Conservation (phyloP, 2,113 vertebrate species). For the Lophius piscatorius region DNA sequence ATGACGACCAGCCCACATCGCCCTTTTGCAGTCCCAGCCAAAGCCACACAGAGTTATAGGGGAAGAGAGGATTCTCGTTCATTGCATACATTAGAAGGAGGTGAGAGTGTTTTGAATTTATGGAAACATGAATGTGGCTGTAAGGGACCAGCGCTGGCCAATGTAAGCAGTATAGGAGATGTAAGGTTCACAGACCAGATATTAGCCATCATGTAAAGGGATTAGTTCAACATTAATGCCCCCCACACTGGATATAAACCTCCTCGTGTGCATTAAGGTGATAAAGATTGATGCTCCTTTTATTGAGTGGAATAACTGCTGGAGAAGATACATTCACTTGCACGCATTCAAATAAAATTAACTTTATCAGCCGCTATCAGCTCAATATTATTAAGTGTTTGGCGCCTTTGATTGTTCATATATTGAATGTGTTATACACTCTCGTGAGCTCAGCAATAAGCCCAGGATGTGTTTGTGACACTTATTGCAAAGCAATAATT, state of each 20-base stretch:
- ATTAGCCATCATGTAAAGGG: slow-evolving; percentile 41
- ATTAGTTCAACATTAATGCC: slow-evolving; percentile 28
- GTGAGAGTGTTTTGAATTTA: background rate
- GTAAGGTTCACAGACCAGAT: background rate
- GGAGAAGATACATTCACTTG: slow-evolving; percentile 2
- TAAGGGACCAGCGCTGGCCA: slow-evolving; percentile 31
- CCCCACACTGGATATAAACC: background rate
- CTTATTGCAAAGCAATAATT: background rate
- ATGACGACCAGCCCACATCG: too few species aligned
- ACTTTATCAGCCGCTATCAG: slow-evolving; percentile 12
- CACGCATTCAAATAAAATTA: slow-evolving; percentile 24
- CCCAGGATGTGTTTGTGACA: background rate
- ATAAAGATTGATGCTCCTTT: slow-evolving; percentile 44
- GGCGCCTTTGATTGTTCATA: too few species aligned
- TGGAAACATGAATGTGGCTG: slow-evolving; percentile 8
- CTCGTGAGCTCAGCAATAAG: background rate
- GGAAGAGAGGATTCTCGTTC: too few species aligned
- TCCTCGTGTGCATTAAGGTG: slow-evolving; percentile 14
- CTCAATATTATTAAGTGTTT: slow-evolving; percentile 19
- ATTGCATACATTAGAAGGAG: background rate
- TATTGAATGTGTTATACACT: slow-evolving; percentile 11
- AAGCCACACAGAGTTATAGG: too few species aligned
- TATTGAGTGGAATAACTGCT: slow-evolving; percentile 47
- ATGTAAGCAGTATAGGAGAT: slow-evolving; percentile 40
- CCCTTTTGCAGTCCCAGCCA: too few species aligned